Base-by-base conservation (phyloP, 2,888 invertebrate species). In the Agriopis marginaria region DNA sequence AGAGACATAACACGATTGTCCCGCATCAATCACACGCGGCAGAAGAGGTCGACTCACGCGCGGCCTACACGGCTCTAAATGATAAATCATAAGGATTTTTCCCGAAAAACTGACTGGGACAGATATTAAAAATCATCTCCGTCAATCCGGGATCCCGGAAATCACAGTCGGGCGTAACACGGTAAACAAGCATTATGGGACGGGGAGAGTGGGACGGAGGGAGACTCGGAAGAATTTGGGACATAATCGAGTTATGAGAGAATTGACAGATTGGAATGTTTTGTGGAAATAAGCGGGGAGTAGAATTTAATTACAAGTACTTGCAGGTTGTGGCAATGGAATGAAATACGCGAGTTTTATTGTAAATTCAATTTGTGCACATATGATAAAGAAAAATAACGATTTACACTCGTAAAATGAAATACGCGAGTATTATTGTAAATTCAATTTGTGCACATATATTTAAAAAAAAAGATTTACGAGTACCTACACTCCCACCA, bases 121-220 rank as follows among this genome's bases (percentile, higher is more conserved):
- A 77, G 73, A 77, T 77, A 77, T 77, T 77, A 77, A 77, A 76
- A 77, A 76, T 74, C 72, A 71, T 76, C 73, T 75, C 71, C 65
- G 72, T 76, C 75, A 75, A 72, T 75, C 75, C 71, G 56, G 64
- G 64, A 71, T 59, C 62, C 66, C 63, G 75, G 75, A 72, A 71
- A 72, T 72, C 72, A 67, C 73, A 58, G 66, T 54, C 63, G 66
- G 55, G 63, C 70, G 70, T 72, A 67, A 73, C 71, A 59, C 68
- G 65, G 72, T 75, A 69, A 73, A 69, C 75, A 73, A 73, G 68
- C 67, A 66, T 70, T 66, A 70, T 63, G 66, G 53, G 55, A 40
- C 17, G 54, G 59, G n/a, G 45, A 53, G 11, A 51, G 11, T 17
- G 51, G 47, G 62, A 11, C 17, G 58, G 64, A 55, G 58, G 23